Evolutionary conservation across 1,140 invertebrate genomes (phyloP), one percentile per base, ranked within the genome.

Genomic region (Dolichoris vasculosae): DNA sequence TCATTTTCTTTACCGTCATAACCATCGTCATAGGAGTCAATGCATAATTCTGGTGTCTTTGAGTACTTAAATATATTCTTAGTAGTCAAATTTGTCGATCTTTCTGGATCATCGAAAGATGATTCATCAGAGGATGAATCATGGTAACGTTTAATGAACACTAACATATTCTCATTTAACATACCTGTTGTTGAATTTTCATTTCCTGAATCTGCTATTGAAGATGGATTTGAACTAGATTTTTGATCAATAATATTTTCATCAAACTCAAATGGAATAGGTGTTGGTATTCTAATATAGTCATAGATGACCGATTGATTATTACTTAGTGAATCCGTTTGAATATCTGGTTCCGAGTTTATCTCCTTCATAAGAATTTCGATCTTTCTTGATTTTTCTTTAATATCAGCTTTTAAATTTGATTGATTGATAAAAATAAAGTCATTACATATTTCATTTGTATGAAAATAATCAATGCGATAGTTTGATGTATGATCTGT

Each of bases 211-310:
- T 93, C 92, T n/a, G 90, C 90, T 2, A 88, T 88, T 0, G 86
- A 88, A 0, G 89, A 90, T 6, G 89, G 46, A 26, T 91, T 89
- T 64, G 88, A 91, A 11, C 89, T 91, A 0, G 90, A 91, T 0
- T 83, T 88, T 1, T 90, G 90, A 17, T 82, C 87, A 0, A 87
- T 89, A 9, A 88, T 30, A n/a, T 90, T 85, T 8, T 92, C 89
- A 0, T 88, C 88, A 8, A 88, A 38, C 20, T 81, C 86, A 38
- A 89, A 73, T 23, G 91, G 90, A 13, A 93, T 90, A 9, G 92
- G 90, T 0, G 91, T 92, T 0, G 92, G 91, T 26, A 91, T 13
- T 82, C 91, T 89, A n/a, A 92, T 90, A 48, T 92, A 92, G 13
- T 87, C 87, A 8, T 91, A 89, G 26, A 83, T 63, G 80, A 87